These are phyloP conservation scores for Trichopoda pennipes DNA, from an alignment of 2,888 invertebrate species.

Conservation along the genomic window DNA sequence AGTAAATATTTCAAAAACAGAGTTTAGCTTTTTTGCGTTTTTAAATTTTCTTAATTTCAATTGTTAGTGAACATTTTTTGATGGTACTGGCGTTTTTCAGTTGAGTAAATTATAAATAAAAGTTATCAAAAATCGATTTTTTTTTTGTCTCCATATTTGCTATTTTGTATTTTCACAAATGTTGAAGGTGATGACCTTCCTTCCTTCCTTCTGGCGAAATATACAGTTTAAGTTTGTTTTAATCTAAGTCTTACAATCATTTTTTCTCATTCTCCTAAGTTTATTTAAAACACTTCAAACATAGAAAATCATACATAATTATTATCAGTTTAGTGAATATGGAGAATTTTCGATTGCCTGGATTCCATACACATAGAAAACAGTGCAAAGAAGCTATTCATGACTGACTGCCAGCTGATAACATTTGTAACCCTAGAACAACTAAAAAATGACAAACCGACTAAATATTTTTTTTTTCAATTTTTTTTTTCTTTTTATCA, in stretches of 20 bases:
- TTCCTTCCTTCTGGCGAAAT: too few relatives aligned
- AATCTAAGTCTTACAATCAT: constrained; percentile 7
- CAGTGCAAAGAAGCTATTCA: constrained; percentile 17
- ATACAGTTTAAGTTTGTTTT: too few relatives aligned
- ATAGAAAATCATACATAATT: constrained; percentile 4
- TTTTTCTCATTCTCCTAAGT: constrained; percentile 44
- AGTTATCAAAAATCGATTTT: too few relatives aligned
- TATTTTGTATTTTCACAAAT: too few relatives aligned
- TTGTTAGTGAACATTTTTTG: too few relatives aligned
- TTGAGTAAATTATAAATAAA: too few relatives aligned
- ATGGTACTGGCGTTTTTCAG: too few relatives aligned
- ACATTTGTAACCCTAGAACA: constrained; percentile 53
- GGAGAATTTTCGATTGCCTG: constrained; percentile 30
- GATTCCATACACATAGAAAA: constrained; percentile 15
- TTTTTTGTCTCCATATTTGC: too few relatives aligned
- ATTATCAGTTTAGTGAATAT: constrained; percentile 49
- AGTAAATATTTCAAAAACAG: too few relatives aligned
- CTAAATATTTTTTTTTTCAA: constrained; percentile 10
- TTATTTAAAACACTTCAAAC: neutral
- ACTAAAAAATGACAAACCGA: constrained; percentile 37
- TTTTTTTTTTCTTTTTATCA: constrained; percentile 12
- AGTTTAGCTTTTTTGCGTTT: too few relatives aligned
- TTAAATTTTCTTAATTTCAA: too few relatives aligned
- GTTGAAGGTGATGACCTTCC: too few relatives aligned
- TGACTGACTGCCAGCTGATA: constrained; percentile 45